These are phyloP conservation scores for Philotrypesis tridentata DNA, from an alignment of 1,140 invertebrate species.

Conservation along the genomic window DNA sequence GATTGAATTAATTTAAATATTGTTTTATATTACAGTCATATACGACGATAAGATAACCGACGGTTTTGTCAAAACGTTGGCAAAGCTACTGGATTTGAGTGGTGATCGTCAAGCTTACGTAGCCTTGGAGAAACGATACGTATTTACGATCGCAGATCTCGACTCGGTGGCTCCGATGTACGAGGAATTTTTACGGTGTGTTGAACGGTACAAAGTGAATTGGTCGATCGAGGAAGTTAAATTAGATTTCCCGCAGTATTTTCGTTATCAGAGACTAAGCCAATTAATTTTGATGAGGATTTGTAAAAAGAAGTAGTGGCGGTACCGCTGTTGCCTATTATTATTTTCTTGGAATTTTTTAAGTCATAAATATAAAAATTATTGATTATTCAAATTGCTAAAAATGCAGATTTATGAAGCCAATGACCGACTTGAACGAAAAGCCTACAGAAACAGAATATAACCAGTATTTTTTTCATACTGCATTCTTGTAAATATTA, in stretches of 20 bases:
- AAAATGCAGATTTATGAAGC: no score
- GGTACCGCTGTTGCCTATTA: no score
- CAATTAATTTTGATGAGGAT: slow-evolving; percentile 86
- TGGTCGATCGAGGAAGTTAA: slow-evolving; percentile 79
- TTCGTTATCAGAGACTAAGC: slow-evolving; percentile 85
- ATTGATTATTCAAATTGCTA: no score
- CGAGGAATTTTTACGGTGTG: slow-evolving; percentile 83
- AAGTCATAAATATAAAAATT: no score
- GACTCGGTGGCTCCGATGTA: slow-evolving; percentile 89
- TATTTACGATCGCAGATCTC: slow-evolving; percentile 86
- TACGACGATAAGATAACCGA: slow-evolving; percentile 90
- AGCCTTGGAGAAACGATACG: slow-evolving; percentile 89
- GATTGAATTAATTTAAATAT: slow-evolving; percentile 54
- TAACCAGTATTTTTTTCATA: background rate
- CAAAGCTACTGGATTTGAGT: slow-evolving; percentile 78
- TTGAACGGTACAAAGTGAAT: slow-evolving; percentile 71
- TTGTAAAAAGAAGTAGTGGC: slow-evolving; percentile 45
- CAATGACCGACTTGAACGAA: no score
- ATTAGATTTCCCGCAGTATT: slow-evolving; percentile 87
- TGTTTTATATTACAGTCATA: slow-evolving; percentile 79
- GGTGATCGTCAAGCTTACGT: slow-evolving; percentile 78
- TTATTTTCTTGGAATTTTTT: no score
- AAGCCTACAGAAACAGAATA: no score
- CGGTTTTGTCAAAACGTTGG: slow-evolving; percentile 84
- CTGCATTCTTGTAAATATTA: background rate